Evolutionary conservation across 2,113 vertebrate species (phyloP).

Genomic region (Nyctereutes procyonoides): DNA sequence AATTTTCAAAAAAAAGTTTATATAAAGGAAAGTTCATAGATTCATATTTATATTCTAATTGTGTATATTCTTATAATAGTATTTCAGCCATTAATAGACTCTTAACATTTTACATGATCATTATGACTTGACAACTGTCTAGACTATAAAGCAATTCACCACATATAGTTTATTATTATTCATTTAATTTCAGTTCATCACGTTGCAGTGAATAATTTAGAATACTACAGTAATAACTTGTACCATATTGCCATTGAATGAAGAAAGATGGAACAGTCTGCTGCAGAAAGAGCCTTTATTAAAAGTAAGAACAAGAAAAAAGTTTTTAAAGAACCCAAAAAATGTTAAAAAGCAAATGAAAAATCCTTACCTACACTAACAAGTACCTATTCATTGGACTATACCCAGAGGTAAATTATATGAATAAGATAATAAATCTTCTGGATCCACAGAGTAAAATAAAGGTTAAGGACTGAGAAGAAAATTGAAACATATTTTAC

Average conservation of each 20-base stretch:
- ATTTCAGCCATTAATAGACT: not conserved
- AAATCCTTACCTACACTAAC: not conserved
- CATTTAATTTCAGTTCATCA: conserved; percentile 16
- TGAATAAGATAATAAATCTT: not conserved
- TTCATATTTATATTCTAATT: not conserved
- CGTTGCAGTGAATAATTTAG: not conserved
- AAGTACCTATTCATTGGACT: not conserved
- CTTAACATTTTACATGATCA: not conserved
- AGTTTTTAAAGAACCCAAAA: not conserved
- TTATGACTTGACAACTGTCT: not conserved
- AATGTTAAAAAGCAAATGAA: not conserved
- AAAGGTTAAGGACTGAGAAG: not conserved
- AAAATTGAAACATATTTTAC: not conserved
- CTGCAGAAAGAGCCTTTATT: not conserved
- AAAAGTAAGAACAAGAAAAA: not conserved
- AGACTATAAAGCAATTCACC: not conserved
- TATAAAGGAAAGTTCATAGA: not conserved
- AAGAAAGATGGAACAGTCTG: not conserved
- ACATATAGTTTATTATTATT: not conserved
- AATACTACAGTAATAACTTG: not conserved
- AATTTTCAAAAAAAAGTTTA: not conserved
- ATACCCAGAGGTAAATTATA: not conserved
- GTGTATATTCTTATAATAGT: not conserved
- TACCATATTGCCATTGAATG: not conserved
- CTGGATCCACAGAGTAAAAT: not conserved